These are phyloP conservation scores for Tragulus kanchil DNA, from an alignment of 2,113 vertebrate genomes.

Conservation along the genomic window DNA sequence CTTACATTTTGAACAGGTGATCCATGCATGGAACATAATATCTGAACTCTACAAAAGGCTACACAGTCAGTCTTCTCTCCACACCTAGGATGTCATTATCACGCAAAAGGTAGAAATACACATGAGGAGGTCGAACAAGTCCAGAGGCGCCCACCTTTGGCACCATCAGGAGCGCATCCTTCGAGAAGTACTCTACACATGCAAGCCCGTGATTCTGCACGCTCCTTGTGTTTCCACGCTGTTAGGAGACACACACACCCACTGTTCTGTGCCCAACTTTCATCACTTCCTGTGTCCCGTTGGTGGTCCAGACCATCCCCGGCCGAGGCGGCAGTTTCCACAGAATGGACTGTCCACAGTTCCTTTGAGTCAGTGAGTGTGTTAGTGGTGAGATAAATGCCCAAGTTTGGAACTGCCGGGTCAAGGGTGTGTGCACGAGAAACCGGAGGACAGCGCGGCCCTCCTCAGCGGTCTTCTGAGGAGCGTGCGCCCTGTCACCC, in stretches of 20 bases:
- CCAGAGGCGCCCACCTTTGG: neutral
- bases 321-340: neutral
- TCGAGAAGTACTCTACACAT: neutral
- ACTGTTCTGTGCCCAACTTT: neutral
- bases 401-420: neutral
- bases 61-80: neutral
- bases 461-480: neutral
- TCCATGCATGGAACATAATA: neutral
- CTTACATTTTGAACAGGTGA: neutral
- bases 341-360: neutral
- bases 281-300: neutral
- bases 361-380: neutral
- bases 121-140: neutral
- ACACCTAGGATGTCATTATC: too few relatives aligned
- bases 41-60: neutral
- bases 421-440: neutral
- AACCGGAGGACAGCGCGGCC: neutral
- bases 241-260: neutral
- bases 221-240: neutral
- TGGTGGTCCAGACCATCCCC: neutral
- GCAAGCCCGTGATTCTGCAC: fast-evolving
- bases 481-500: neutral
- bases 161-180: neutral
- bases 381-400: neutral
- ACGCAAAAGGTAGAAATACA: neutral